Base-by-base conservation (phyloP, 2,797 vertebrate species). In the Peromyscus nudipes region DNA sequence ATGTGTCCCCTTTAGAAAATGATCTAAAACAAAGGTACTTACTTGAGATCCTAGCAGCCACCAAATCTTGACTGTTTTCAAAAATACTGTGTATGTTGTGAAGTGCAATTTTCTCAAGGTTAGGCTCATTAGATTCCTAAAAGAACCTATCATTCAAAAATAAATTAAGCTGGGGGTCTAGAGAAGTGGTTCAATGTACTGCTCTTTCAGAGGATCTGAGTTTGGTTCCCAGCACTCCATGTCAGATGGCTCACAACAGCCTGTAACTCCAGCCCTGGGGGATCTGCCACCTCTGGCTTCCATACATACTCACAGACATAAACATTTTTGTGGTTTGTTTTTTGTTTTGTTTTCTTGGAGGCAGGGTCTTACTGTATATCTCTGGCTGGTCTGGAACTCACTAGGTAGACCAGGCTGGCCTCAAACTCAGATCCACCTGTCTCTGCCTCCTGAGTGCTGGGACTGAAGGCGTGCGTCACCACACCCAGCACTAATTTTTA, bases 81-180 rank as follows among this genome's bases (percentile, higher is more conserved):
- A 91, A 93, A 91, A 86, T 19, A n/a, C 3, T 23, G 12, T 13
- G 1, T 52, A 31, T 69, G 73, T 17, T n/a, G 31, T 77, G 64
- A 80, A 9, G 19, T 49, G 37, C 29, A 25, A 19, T 91, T 94
- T 92, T 94, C 73, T 82, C 49, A 95, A 76, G 37, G 31, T 82
- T 40, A 89, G 21, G 23, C 43, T 79, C 52, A 65, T 27, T 84
- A 29, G 69, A 69, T 11, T 89, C 55, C 64, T 92, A 88, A 95
- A 96, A 95, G 65, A 60, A 75, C 57, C 40, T 79, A 12, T 57
- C 27, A 21, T 71, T 37, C 76, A 90, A 91, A 60, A 67, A 40
- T 76, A 49, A 31, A 11, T 43, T n/a, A 14, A 34, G 29, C 12
- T 25, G 29, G 31, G 43, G 43, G 43, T n/a, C 43, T 85, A 85